phyloP scores from a whole-genome alignment of 1,140 invertebrate species.

The Subanguina moxae region DNA sequence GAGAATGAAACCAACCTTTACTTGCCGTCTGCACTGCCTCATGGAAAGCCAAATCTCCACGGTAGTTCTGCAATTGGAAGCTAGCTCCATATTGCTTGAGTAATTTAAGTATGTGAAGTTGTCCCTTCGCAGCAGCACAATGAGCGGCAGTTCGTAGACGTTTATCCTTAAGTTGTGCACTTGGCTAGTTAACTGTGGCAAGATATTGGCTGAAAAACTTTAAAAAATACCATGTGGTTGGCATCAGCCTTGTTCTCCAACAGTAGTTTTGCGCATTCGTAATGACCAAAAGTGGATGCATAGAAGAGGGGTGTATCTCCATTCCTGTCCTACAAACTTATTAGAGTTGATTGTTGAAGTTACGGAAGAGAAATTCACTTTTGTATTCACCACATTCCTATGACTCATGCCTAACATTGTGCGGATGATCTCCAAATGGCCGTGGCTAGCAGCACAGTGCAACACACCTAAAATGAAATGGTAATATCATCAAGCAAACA shows the following conservation, averaged over 20 bases:
- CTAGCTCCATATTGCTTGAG: conserved; percentile 77
- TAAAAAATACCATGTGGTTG: conserved; percentile 70
- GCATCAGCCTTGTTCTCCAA: conserved; percentile 81
- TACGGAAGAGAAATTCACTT: background rate
- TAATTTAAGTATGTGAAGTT: conserved; percentile 76
- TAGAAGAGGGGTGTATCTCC: conserved; percentile 93
- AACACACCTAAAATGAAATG: conserved; percentile 62
- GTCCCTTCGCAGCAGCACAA: conserved; percentile 91
- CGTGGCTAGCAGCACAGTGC: conserved; percentile 89
- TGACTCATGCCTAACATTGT: conserved; percentile 72
- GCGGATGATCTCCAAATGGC: conserved; percentile 85
- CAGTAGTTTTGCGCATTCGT: conserved; percentile 82
- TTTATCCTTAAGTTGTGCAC: conserved; percentile 29
- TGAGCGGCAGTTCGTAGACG: conserved; percentile 64
- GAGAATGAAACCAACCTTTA: conserved; percentile 65
- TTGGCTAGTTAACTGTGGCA: background rate
- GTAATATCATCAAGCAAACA: no score
- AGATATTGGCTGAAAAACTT: conserved; percentile 11
- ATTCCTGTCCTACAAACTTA: conserved; percentile 76
- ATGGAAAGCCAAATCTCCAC: conserved; percentile 84
- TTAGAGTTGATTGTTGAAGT: conserved; percentile 54
- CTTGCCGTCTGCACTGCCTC: conserved; percentile 87
- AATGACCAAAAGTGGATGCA: conserved; percentile 87
- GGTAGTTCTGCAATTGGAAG: conserved; percentile 83
- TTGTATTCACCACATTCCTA: conserved; percentile 66